phyloP scores from a whole-genome alignment of 2,888 invertebrate genomes.

The Fragum fragum region DNA sequence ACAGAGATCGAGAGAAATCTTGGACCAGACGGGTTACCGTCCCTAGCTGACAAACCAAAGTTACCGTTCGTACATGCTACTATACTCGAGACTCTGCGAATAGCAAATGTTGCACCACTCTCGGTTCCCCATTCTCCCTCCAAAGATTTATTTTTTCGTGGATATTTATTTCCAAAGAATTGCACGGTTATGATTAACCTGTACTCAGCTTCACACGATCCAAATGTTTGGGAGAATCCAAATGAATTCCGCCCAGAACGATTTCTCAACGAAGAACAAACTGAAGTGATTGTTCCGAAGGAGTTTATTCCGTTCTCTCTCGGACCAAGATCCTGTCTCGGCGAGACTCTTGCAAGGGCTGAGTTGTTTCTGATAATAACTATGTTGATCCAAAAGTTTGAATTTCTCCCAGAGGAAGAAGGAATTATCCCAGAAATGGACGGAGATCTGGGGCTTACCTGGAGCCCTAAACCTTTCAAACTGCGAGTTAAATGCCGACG shows the following conservation, averaged over 20 bases:
- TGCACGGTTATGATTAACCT: conserved; percentile 43
- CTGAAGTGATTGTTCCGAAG: conserved; percentile 17
- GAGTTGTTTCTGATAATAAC: conserved; percentile 55
- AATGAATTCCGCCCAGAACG: conserved; percentile 45
- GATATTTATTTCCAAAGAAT: conserved; percentile 45
- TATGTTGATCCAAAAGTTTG: conserved; percentile 44
- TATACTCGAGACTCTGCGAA: conserved; percentile 33
- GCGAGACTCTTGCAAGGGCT: conserved; percentile 23
- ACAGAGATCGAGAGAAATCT: conserved; percentile 27
- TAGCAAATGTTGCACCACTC: conserved; percentile 35
- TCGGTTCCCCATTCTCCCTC: conserved; percentile 43
- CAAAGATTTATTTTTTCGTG: conserved; percentile 26
- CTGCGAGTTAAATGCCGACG: not conserved
- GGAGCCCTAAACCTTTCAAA: conserved; percentile 35
- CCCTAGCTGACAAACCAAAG: conserved; percentile 6
- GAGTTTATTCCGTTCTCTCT: conserved; percentile 49
- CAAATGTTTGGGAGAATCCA: conserved; percentile 43
- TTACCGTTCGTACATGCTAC: conserved; percentile 37
- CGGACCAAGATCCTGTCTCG: conserved; percentile 55
- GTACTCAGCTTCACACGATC: conserved; percentile 36
- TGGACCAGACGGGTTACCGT: not conserved
- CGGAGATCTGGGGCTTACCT: conserved; percentile 31
- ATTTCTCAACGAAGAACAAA: conserved; percentile 33
- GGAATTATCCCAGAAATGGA: conserved; percentile 15
- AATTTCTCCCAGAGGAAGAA: conserved; percentile 29